These are phyloP conservation scores for Aphis craccivora DNA, from an alignment of 1,140 invertebrate species.

Conservation along the genomic window DNA sequence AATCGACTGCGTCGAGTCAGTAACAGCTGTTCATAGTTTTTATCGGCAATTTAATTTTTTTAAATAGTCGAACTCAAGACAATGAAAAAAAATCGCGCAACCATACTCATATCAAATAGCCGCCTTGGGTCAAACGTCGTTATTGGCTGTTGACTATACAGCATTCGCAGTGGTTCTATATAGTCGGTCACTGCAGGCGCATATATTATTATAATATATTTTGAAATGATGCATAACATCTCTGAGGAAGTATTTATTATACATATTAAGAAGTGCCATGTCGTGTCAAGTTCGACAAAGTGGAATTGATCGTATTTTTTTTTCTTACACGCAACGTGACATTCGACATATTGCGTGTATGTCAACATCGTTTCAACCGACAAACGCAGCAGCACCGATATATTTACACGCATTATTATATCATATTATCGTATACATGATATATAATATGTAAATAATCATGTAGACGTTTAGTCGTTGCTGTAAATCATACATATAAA, in stretches of 20 bases:
- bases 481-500: not conserved
- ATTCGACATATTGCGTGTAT: constrained; percentile 7
- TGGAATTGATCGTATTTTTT: not conserved
- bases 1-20: not conserved
- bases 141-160: not conserved
- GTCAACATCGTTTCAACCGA: not conserved
- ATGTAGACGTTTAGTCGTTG: not conserved
- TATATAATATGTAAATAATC: too few species aligned
- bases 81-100: not conserved
- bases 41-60: not conserved
- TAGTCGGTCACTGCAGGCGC: not conserved
- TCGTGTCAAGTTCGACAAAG: not conserved
- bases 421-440: not conserved
- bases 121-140: not conserved
- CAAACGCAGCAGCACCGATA: not conserved
- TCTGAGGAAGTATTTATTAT: not conserved
- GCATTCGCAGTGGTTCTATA: not conserved
- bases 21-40: not conserved
- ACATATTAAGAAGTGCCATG: not conserved
- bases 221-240: not conserved
- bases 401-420: not conserved
- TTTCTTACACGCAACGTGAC: not conserved
- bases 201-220: not conserved
- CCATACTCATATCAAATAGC: not conserved
- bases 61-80: not conserved